A percentile compares a stretch with the other conserved stretches of the same genome.
Evolutionary conservation across 1,140 invertebrate species (phyloP).

Genomic region (Aphelenchoides fujianensis): DNA sequence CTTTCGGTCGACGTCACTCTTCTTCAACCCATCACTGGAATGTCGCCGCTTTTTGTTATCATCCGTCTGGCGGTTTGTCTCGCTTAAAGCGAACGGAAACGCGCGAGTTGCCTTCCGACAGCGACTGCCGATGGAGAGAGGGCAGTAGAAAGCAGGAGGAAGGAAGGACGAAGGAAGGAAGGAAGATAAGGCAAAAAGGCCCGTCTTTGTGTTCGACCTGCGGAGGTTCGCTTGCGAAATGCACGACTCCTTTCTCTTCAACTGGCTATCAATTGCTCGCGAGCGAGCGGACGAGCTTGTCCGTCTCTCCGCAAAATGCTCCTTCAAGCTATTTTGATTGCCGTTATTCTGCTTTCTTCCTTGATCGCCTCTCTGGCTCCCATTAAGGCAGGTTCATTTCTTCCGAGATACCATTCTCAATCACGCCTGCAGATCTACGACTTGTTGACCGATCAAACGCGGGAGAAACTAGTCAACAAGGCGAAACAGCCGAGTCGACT

Average conservation of each 20-base stretch:
- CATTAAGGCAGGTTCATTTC: neutral
- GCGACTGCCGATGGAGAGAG: no score
- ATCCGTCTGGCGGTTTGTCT: neutral
- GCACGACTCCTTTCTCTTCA: neutral
- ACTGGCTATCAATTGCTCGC: neutral
- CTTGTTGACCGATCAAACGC: neutral
- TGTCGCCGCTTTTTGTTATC: neutral
- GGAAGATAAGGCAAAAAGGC: neutral
- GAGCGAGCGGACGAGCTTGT: neutral
- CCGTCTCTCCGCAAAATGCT: no score
- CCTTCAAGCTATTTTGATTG: neutral
- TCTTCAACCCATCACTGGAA: neutral
- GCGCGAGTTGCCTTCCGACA: no score
- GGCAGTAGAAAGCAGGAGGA: no score
- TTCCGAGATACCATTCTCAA: no score
- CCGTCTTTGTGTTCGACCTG: constrained; percentile 4
- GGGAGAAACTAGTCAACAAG: neutral
- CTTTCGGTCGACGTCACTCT: neutral
- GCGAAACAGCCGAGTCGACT: neutral
- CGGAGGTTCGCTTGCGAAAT: neutral
- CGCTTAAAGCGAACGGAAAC: no score
- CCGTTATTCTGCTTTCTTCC: neutral
- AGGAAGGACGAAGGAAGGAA: no score
- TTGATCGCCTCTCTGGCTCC: neutral
- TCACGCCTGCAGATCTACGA: neutral